Base-by-base conservation (phyloP, 2,888 invertebrate genomes). In the Dinocampus coccinellae region DNA sequence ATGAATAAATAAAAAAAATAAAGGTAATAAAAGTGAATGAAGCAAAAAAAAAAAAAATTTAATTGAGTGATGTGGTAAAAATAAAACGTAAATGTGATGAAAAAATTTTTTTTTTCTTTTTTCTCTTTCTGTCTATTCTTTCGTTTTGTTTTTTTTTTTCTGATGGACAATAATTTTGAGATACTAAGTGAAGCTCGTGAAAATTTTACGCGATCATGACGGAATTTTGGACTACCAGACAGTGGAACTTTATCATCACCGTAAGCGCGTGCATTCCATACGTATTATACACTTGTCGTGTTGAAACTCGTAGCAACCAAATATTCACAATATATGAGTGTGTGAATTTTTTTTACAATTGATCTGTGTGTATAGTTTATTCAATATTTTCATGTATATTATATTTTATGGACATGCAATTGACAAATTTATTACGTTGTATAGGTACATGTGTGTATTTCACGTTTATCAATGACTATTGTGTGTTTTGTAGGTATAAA, bases 191-290 rank as follows among this genome's bases (percentile, higher is more conserved):
- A 39, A 39, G 39, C 36, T 62, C 39, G 42, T 62, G 24, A 39
- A 62, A 62, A 24, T 62, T 62, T 62, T 39, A 62, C 39, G 39
- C 62, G 3, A n/a, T 62, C 39, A 36, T 26, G 62, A 36, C 39
- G 13, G 39, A 13, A 62, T 62, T 62, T 42, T 62, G 62, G 62
- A 39, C 62, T 24, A 62, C 29, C 26, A 29, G 29, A 36, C 24
- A n/a, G n/a, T n/a, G 39, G 39, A 62, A 62, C 62, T 26, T 62
- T 62, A 62, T 62, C 62, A 62, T 36, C 62, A 13, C 16, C 13
- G 11, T n/a, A 22, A 39, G 47, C 16, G 47, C 47, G 47, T 47
- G 47, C 36, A 62, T 39, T 24, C 13, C 26, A 62, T 36, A 62
- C 39, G 20, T 24, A 16, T 16, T 16, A 16, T 16, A 11, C 24